Evolutionary conservation across 2,797 vertebrate species (phyloP).

Genomic region (Dendrocincla fuliginosa): DNA sequence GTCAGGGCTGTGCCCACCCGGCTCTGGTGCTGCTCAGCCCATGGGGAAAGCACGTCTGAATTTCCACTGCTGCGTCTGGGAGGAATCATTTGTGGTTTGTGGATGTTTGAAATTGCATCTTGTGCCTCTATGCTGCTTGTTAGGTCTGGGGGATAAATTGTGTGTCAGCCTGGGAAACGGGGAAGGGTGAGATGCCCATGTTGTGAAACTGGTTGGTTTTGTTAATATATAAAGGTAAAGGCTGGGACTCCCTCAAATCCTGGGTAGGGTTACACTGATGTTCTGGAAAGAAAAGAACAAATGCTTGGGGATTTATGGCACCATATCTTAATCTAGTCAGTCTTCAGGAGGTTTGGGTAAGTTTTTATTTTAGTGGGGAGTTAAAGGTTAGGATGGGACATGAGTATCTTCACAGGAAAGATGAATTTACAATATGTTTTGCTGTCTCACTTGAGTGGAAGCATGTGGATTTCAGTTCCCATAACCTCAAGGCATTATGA

Average conservation of each 20-base stretch:
- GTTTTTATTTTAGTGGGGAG: background rate
- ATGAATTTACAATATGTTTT: conserved; percentile 28
- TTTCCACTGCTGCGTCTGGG: background rate
- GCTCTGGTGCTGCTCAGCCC: background rate
- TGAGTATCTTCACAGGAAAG: background rate
- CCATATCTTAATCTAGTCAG: background rate
- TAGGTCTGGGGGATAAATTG: background rate
- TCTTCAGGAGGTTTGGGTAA: background rate
- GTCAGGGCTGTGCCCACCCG: fast-evolving
- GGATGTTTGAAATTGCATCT: background rate
- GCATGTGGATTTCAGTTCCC: conserved; percentile 36
- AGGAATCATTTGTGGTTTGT: background rate
- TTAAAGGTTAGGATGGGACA: background rate
- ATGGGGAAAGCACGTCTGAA: fast-evolving
- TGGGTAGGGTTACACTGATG: background rate
- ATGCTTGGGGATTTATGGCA: background rate
- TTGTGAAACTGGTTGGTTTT: background rate
- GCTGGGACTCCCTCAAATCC: background rate
- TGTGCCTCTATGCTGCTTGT: background rate
- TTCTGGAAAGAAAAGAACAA: background rate
- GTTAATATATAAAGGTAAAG: background rate
- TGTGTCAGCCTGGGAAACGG: background rate
- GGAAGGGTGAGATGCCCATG: fast-evolving
- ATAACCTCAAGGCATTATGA: background rate
- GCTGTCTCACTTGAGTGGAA: conserved; percentile 18